Percentiles rank a stretch among this genome's conserved stretches.
These are phyloP conservation scores for Takifugu rubripes DNA, from an alignment of 2,797 vertebrate genomes.

Conservation along the genomic window DNA sequence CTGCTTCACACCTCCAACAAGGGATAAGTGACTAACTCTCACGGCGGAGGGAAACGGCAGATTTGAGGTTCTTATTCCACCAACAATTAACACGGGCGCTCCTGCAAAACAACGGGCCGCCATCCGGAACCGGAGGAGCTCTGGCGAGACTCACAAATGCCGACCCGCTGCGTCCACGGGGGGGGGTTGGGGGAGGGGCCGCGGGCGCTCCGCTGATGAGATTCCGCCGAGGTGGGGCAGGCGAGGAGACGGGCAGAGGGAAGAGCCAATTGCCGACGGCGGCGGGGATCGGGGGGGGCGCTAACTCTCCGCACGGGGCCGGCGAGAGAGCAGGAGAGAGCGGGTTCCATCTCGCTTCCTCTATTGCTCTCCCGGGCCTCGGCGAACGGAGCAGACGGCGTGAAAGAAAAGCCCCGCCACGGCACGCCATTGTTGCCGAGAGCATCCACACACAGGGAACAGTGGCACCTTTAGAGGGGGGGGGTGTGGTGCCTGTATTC, in stretches of 20 bases:
- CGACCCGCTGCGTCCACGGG: constrained; percentile 43
- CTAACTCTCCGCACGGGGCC: constrained; percentile 56
- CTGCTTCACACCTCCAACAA: constrained; percentile 56
- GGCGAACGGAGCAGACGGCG: constrained; percentile 20
- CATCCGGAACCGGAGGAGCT: constrained; percentile 28
- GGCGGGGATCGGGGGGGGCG: constrained; percentile 46
- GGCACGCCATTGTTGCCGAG: constrained; percentile 2
- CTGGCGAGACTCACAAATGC: constrained; percentile 38
- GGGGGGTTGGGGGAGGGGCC: constrained; percentile 39
- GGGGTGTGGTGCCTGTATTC: no score
- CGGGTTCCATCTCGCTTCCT: constrained; percentile 30
- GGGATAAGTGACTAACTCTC: constrained; percentile 52
- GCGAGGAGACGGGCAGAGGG: constrained; percentile 43
- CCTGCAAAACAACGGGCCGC: constrained; percentile 47
- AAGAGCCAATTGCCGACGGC: constrained; percentile 49
- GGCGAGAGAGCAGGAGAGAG: constrained; percentile 16
- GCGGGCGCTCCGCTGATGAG: constrained; percentile 47
- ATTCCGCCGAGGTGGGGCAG: constrained; percentile 52
- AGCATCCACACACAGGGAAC: background rate
- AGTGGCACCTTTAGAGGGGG: background rate
- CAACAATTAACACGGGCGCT: constrained; percentile 57
- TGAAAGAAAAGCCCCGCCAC: constrained; percentile 14
- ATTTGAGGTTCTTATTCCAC: constrained; percentile 49
- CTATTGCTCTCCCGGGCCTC: constrained; percentile 45
- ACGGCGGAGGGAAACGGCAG: constrained; percentile 19